A percentile compares a stretch with the other conserved stretches of the same genome.
Conservation (phyloP, 1,140 invertebrate species). For the Physella acuta region DNA sequence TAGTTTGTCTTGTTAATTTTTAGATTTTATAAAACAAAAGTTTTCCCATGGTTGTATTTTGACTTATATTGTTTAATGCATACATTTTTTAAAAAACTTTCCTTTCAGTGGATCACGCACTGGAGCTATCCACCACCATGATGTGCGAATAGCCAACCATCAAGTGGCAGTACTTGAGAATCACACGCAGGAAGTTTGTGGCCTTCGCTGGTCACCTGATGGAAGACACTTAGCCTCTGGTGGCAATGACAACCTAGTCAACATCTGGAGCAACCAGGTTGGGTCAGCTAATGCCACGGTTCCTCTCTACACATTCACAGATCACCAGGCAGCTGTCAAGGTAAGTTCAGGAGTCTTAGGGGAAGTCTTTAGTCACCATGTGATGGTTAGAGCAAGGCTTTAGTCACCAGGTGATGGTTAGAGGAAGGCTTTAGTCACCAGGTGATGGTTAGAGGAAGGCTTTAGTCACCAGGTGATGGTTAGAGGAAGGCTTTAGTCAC, state of each 20-base stretch:
- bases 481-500: too few relatives aligned
- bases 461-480: too few relatives aligned
- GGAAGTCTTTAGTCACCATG: neutral
- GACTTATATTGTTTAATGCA: conserved; percentile 87
- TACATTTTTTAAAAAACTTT: conserved; percentile 71
- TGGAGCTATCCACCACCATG: conserved; percentile 90
- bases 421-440: too few relatives aligned
- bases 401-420: too few relatives aligned
- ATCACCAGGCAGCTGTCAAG: conserved; percentile 64
- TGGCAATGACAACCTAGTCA: conserved; percentile 91
- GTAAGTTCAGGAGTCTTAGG: conserved; percentile 36
- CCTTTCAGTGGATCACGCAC: conserved; percentile 75
- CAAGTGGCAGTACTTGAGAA: conserved; percentile 72
- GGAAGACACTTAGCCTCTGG: conserved; percentile 89
- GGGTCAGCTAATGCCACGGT: conserved; percentile 23
- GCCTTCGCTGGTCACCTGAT: conserved; percentile 92
- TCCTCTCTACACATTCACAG: conserved; percentile 44
- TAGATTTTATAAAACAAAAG: too few relatives aligned
- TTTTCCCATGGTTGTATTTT: too few relatives aligned
- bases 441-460: too few relatives aligned
- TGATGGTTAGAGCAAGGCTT: too few relatives aligned
- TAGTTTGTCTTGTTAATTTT: too few relatives aligned
- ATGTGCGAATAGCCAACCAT: conserved; percentile 89
- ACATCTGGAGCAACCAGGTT: conserved; percentile 74
- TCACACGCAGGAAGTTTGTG: conserved; percentile 87